Base-by-base conservation (phyloP, 2,113 vertebrate genomes). In the Amphiprion ocellaris region DNA sequence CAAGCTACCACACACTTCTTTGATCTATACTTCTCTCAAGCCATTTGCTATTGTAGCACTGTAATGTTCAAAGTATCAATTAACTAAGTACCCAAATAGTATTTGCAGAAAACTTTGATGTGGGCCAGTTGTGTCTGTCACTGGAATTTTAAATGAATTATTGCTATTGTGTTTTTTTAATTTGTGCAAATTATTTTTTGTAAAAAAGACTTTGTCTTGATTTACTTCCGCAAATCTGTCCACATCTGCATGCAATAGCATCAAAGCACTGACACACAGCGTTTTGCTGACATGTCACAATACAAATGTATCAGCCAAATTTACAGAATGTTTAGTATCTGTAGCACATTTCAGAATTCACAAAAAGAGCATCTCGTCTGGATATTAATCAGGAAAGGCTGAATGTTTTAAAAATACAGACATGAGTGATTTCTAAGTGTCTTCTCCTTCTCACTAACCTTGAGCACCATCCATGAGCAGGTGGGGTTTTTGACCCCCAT, bases 21-120 rank as follows among this genome's bases (percentile, higher is more conserved):
- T 90, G 79, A 90, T 89, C 74, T 82, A 60, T 44, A 53, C 67
- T 81, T 69, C 75, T 87, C 68, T 77, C 23, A 26, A 75, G 84
- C 56, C 53, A 21, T 56, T 76, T 77, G 50, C 78, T 65, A 59
- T 80, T 87, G 54, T 83, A 30, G 39, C 30, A 23, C 56, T 46
- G 37, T 67, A 49, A 61, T 5, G 19, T 74, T 71, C 68, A 63
- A 80, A 83, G 49, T 79, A 69, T 85, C 44, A 90, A 87, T 89
- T 79, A 77, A 77, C 65, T 33, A 80, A 83, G 54, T 74, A 79
- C 44, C 74, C 24, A 82, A 72, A 82, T 74, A 67, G n/a, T 68
- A 56, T 82, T 89, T 73, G 24, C 72, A 39, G 26, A 60, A 74
- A 79, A 65, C 66, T 74, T 82, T 88, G 55, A 85, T 77, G 68